These are phyloP conservation scores for Hofmannophila pseudospretella DNA, from an alignment of 2,888 invertebrate species.

Conservation along the genomic window DNA sequence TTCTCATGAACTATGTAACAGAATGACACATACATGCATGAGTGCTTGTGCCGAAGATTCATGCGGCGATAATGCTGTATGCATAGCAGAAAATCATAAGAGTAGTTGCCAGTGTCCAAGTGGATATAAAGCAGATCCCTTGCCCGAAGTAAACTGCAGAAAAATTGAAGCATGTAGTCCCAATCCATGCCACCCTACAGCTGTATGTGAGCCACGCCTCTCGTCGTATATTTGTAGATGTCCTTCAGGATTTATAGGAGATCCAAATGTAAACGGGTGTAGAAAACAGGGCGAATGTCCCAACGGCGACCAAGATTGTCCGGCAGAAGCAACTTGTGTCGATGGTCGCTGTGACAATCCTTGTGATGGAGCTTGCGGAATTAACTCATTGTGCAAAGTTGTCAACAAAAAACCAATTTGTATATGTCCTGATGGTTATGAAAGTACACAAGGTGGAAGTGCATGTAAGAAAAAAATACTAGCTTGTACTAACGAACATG, in stretches of 20 bases:
- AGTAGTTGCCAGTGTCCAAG: slow-evolving; percentile 91
- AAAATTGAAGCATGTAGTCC: slow-evolving; percentile 84
- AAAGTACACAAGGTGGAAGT: slow-evolving; percentile 74
- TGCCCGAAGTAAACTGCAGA: slow-evolving; percentile 89
- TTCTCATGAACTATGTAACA: slow-evolving; percentile 87
- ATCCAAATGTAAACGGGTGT: slow-evolving; percentile 87
- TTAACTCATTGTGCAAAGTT: slow-evolving; percentile 89
- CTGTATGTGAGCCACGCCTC: slow-evolving; percentile 84
- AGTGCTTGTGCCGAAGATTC: slow-evolving; percentile 89
- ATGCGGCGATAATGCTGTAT: slow-evolving; percentile 92
- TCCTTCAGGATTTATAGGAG: slow-evolving; percentile 86
- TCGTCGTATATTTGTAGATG: slow-evolving; percentile 88
- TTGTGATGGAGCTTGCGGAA: slow-evolving; percentile 89
- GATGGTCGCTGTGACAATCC: slow-evolving; percentile 87
- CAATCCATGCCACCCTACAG: slow-evolving; percentile 89
- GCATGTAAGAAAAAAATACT: slow-evolving; percentile 85
- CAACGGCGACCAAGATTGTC: slow-evolving; percentile 86
- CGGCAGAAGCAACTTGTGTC: slow-evolving; percentile 84
- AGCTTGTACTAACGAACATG: slow-evolving; percentile 82
- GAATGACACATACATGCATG: slow-evolving; percentile 88
- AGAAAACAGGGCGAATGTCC: slow-evolving; percentile 86
- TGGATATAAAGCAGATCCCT: slow-evolving; percentile 87
- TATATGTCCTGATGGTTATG: slow-evolving; percentile 86
- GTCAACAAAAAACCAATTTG: slow-evolving; percentile 87
- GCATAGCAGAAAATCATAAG: slow-evolving; percentile 90